A percentile compares a stretch with the other conserved stretches of the same genome.
Evolutionary conservation across 2,113 vertebrate species (phyloP).

Genomic region (Notarius quadriscutis): DNA sequence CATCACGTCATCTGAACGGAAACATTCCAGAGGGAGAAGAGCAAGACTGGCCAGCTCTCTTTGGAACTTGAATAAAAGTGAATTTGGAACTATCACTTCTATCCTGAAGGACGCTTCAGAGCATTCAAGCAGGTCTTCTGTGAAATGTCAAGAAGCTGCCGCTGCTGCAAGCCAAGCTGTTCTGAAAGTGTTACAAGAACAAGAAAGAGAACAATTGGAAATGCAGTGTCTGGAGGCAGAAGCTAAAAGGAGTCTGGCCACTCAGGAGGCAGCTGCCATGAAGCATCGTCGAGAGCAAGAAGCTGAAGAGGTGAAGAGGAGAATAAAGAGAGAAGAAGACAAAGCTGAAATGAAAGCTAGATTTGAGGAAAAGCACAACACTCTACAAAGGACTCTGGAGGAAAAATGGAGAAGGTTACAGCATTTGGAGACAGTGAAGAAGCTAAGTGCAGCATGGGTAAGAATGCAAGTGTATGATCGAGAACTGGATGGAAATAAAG

Average conservation of each 20-base stretch:
- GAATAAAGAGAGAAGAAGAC: conserved; percentile 41
- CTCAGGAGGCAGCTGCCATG: conserved; percentile 6
- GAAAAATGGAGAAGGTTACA: conserved; percentile 6
- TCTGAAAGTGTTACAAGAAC: background rate
- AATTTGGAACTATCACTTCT: background rate
- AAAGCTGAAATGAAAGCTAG: conserved; percentile 21
- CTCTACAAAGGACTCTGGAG: conserved; percentile 25
- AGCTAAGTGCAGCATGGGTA: background rate
- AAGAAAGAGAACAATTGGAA: background rate
- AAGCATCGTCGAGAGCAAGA: conserved; percentile 17
- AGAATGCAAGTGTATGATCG: background rate
- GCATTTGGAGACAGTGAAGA: conserved; percentile 26
- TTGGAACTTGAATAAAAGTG: too few relatives aligned
- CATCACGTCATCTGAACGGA: background rate
- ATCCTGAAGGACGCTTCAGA: background rate
- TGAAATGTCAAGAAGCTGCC: background rate
- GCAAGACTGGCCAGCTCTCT: too few relatives aligned
- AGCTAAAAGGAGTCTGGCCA: background rate
- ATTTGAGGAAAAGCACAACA: conserved; percentile 30
- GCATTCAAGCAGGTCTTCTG: background rate
- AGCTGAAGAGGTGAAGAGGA: background rate
- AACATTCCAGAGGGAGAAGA: background rate
- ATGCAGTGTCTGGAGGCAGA: background rate
- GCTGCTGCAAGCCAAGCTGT: background rate
- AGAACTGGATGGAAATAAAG: too few relatives aligned